These are phyloP conservation scores for Stegodyphus dumicola DNA, from an alignment of 1,140 invertebrate genomes.

Conservation along the genomic window DNA sequence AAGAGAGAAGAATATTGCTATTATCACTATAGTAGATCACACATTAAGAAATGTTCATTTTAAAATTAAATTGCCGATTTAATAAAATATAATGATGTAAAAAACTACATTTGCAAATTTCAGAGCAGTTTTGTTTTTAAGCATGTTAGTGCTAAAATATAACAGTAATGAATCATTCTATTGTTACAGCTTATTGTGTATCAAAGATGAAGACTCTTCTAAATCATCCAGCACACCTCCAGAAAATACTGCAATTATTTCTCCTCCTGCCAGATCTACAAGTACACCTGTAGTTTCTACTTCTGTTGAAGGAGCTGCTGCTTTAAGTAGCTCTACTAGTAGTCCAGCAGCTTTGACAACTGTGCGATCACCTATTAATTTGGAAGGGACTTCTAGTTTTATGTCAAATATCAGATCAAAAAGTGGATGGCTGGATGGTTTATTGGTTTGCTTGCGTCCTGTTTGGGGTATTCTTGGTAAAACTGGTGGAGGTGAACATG, in stretches of 20 bases:
- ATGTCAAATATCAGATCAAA: constrained; percentile 25
- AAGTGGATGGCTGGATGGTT: constrained; percentile 79
- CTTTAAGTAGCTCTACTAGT: constrained; percentile 36
- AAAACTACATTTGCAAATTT: too few species aligned
- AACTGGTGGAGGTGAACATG: constrained; percentile 77
- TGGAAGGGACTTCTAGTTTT: constrained; percentile 24
- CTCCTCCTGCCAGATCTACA: constrained; percentile 28
- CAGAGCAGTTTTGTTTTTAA: too few species aligned
- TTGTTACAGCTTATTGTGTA: constrained; percentile 35
- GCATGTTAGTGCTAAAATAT: too few species aligned
- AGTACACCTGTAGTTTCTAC: constrained; percentile 47
- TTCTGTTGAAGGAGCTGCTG: background rate
- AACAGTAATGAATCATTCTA: background rate
- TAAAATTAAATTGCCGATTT: too few species aligned
- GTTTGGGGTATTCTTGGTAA: constrained; percentile 88
- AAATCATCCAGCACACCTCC: constrained; percentile 35
- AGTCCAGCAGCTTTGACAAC: constrained; percentile 41
- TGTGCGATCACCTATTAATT: constrained; percentile 14
- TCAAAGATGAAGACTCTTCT: constrained; percentile 39
- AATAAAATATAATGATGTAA: too few species aligned
- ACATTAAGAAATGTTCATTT: too few species aligned
- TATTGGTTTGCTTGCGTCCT: constrained; percentile 86
- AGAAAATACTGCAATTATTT: constrained; percentile 4
- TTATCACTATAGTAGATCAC: too few species aligned
- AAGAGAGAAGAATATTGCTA: too few species aligned